These are phyloP conservation scores for Deilephila elpenor DNA, from an alignment of 2,888 invertebrate species.

Conservation along the genomic window DNA sequence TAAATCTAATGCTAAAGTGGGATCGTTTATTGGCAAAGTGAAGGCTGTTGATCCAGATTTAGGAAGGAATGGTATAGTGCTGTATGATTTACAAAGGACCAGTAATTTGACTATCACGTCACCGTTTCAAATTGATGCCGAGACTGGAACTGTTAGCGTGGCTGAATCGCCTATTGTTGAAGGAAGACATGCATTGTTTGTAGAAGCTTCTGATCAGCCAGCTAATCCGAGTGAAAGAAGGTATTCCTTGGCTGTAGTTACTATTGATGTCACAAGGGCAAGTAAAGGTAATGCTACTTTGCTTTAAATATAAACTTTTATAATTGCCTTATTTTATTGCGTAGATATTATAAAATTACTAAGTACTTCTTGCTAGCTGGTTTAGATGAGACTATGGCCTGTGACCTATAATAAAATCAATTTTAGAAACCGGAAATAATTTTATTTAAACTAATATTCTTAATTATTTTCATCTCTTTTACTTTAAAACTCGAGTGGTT, in stretches of 20 bases:
- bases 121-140: slow-evolving; percentile 89
- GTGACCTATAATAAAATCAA: no score
- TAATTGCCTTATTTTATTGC: no score
- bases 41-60: slow-evolving; percentile 93
- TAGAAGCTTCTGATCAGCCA: slow-evolving; percentile 94
- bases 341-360: no score
- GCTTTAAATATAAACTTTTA: not conserved
- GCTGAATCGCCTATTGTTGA: slow-evolving; percentile 87
- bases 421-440: no score
- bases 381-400: no score
- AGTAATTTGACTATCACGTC: slow-evolving; percentile 86
- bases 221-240: slow-evolving; percentile 92
- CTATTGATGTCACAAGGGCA: slow-evolving; percentile 88
- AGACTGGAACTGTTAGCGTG: slow-evolving; percentile 88
- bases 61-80: slow-evolving; percentile 89
- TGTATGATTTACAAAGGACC: slow-evolving; percentile 89
- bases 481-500: no score
- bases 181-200: slow-evolving; percentile 91
- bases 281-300: slow-evolving; percentile 67
- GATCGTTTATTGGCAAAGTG: slow-evolving; percentile 91
- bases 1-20: slow-evolving; percentile 87
- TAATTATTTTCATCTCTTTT: no score
- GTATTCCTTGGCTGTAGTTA: slow-evolving; percentile 93
- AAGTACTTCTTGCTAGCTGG: no score
- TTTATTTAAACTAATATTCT: no score